Evolutionary conservation across 2,797 vertebrate species (phyloP), one percentile per base, ranked within the genome.

Genomic region (Chaetophractus vellerosus): DNA sequence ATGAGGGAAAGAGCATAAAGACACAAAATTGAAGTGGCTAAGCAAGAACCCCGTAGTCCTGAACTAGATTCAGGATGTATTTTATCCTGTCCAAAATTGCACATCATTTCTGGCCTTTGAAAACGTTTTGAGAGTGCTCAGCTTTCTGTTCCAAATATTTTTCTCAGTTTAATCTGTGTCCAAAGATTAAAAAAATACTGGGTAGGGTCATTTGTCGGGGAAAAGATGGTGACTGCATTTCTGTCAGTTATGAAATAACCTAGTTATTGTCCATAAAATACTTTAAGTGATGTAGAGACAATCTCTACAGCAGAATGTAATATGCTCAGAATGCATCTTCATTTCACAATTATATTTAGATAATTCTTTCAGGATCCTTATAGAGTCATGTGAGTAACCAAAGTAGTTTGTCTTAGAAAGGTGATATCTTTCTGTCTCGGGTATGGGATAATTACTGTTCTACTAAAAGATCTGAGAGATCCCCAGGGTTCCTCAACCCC

Each of bases 261-360:
- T 82, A 66, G 82, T 94, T 95, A 80, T n/a, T 88, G 74, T 95
- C 92, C 94, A 83, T 76, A 80, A 94, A 96, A 88, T 80, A 88
- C 85, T 81, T 84, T 69, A 88, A 90, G 95, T 90, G 90, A 79
- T 88, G 81, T 69, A 63, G 55, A 86, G 21, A 21, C 66, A 66
- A 91, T 83, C 55, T 55, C 41, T 80, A 28, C 21, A 66, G 52
- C 76, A 74, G 94, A 96, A 96, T 96, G 93, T 85, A 91, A 23
- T 48, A 74, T 63, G 71, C 45, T 91, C 85, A 94, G 85, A 78
- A 96, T 97, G 38, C 94, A 96, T 86, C 95, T 91, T 96, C 71
- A 61, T 87, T 64, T 93, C 84, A 96, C 36, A 97, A 96, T 97
- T 92, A 72, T 88, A 96, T 92, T 96, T 94, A 50, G 69, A 88